Base-by-base conservation (phyloP, 1,140 invertebrate species). In the Trachymyrmex cornetzi region DNA sequence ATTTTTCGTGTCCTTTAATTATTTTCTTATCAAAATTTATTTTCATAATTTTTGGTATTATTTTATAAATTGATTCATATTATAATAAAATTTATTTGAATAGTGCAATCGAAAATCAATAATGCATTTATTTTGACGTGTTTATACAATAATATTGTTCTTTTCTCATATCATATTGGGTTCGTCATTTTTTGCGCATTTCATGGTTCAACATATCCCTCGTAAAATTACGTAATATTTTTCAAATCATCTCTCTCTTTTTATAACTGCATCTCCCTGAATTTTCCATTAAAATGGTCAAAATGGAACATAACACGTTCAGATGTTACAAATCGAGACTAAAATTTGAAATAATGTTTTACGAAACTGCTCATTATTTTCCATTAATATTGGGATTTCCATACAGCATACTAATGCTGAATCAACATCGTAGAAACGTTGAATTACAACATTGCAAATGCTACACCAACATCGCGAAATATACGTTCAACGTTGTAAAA, bases 201-300 rank as follows among this genome's bases (percentile, higher is more conserved):
- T 80, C 48, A 64, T 38, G 12, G 48, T 67, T 82, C 67, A 38
- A 50, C 48, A 44, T 12, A 5, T 74, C 7, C 12, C 24, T 61
- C 53, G n/a, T 61, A 57, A 84, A 71, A 85, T 55, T 16, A 55
- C 30, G 34, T 57, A 16, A 72, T 57, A 57, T 81, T 84, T 84
- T 84, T 63, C n/a, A 74, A 61, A 48, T 3, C 14, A 27, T 19
- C 6, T 12, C 34, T 59, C 38, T 48, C 77, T 75, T 75, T 84
- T 64, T 74, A 61, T 75, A 12, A 0, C 38, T 48, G 22, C 38
- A 12, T 38, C 50, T 81, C 0, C 22, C 34, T 16, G n/a, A 80
- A n/a, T 75, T 84, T 75, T 63, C 27, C 9, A 30, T 84, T 50
- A 50, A 84, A 84, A 84, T 19, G 19, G 14, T 63, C 38, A 55